These are phyloP conservation scores for Galaxias olidus DNA, from an alignment of 2,797 vertebrate genomes.

Conservation along the genomic window DNA sequence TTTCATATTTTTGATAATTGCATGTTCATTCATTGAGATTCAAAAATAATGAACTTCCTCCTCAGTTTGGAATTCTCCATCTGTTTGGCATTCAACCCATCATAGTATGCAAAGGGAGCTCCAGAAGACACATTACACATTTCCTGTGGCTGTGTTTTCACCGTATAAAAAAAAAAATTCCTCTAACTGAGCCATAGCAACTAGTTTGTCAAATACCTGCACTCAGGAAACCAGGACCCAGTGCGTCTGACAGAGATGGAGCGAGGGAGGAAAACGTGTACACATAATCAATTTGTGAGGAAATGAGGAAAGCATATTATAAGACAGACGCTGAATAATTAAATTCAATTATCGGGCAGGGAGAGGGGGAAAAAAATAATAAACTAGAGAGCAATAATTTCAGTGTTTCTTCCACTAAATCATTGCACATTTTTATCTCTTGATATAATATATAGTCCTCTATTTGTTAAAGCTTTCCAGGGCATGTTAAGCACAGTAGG, in stretches of 20 bases:
- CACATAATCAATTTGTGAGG: conserved; percentile 67
- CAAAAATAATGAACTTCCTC: too few relatives aligned
- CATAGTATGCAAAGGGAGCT: too few relatives aligned
- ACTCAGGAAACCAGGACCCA: neutral
- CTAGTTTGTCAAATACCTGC: too few relatives aligned
- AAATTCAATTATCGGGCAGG: conserved; percentile 72
- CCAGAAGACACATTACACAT: too few relatives aligned
- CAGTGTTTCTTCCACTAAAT: conserved; percentile 59
- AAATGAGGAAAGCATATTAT: conserved; percentile 74
- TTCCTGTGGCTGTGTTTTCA: too few relatives aligned
- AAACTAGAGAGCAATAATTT: conserved; percentile 67
- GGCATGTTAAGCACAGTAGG: conserved; percentile 40
- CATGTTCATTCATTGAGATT: too few relatives aligned
- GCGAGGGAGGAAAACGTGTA: conserved; percentile 45
- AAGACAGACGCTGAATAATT: conserved; percentile 74
- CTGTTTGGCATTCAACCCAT: too few relatives aligned
- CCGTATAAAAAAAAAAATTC: too few relatives aligned
- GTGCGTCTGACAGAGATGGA: conserved; percentile 41
- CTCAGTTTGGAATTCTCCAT: too few relatives aligned
- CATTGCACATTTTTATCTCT: conserved; percentile 54
- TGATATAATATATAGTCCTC: conserved; percentile 56
- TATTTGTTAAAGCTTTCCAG: conserved; percentile 55
- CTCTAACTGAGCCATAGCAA: too few relatives aligned
- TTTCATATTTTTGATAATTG: too few relatives aligned
- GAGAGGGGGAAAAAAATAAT: conserved; percentile 59